Evolutionary conservation across 2,113 vertebrate species (phyloP), one percentile per base, ranked within the genome.

Genomic region (Microtus richardsoni): DNA sequence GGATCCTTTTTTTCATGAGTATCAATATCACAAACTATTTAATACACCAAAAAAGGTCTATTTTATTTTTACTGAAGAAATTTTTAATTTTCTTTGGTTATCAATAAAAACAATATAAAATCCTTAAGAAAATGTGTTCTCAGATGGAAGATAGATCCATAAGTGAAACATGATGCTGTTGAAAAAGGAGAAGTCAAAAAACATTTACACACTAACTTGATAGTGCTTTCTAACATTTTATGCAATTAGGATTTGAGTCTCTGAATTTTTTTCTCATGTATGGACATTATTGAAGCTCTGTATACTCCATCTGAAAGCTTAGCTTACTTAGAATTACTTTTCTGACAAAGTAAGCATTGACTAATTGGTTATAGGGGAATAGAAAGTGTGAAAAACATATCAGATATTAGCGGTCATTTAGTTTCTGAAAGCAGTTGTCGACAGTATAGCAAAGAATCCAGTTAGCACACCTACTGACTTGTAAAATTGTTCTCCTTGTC

Each of bases 351-450:
- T 3, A 1, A 84, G 44, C 94, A 93, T 97, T 96, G 96, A 96
- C 97, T 97, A 97, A 98, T 97, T 96, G 97, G 95, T 83, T 94
- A 75, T 93, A 91, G 93, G 91, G 95, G 95, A 96, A 66, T 95
- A 91, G 88, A 73, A 91, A 68, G 73, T 94, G 88, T 92, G 93
- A 89, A 97, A 97, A 96, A 95, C 77, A 97, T 68, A 89, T 82
- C 41, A 7, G 24, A 68, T 95, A 96, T 96, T 98, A 95, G 92
- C 92, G 80, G 88, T 89, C 95, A 97, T 97, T 98, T 95, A 91
- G 96, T 96, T 94, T 88, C 79, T 95, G 95, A 96, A 97, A 97
- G 88, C 58, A 87, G 49, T 89, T 96, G 92, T 97, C 96, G 97
- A 96, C 93, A 94, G 96, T 85, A 80, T 96, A 96, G 94, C 93